These are phyloP conservation scores for Leucozona laternaria DNA, from an alignment of 2,888 invertebrate genomes.

Conservation along the genomic window DNA sequence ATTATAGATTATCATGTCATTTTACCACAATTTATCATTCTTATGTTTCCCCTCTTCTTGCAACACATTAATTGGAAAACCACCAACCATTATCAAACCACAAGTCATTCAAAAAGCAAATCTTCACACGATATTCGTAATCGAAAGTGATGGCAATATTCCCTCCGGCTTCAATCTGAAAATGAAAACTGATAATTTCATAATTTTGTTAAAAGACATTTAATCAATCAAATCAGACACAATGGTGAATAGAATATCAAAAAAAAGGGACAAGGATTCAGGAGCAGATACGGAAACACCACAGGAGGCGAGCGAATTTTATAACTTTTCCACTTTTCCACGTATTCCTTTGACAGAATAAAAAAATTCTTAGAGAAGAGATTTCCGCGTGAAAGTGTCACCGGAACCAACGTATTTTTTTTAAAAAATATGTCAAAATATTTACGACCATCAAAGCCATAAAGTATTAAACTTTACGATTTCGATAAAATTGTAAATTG, in stretches of 20 bases:
- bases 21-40: slow-evolving; percentile 56
- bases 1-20: slow-evolving; percentile 54
- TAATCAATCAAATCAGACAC: slow-evolving; percentile 64
- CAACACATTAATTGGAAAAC: neutral
- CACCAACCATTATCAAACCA: slow-evolving; percentile 38
- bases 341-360: neutral
- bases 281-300: neutral
- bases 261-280: neutral
- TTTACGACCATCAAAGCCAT: slow-evolving; percentile 63
- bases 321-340: slow-evolving; percentile 41
- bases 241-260: slow-evolving; percentile 21
- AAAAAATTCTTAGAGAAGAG: slow-evolving; percentile 1
- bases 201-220: slow-evolving; percentile 52
- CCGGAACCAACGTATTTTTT: slow-evolving; percentile 9
- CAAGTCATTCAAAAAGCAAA: slow-evolving; percentile 37
- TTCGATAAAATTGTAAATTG: slow-evolving; percentile 51
- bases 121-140: slow-evolving; percentile 54
- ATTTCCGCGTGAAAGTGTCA: slow-evolving; percentile 28
- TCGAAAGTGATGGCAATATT: slow-evolving; percentile 54
- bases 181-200: slow-evolving; percentile 55
- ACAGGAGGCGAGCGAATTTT: slow-evolving; percentile 55
- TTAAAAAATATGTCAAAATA: slow-evolving; percentile 59
- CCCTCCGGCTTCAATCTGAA: slow-evolving; percentile 10
- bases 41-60: slow-evolving; percentile 6
- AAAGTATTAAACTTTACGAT: slow-evolving; percentile 71